phyloP scores from a whole-genome alignment of 1,140 invertebrate species.

The Drosophila ohnishii region DNA sequence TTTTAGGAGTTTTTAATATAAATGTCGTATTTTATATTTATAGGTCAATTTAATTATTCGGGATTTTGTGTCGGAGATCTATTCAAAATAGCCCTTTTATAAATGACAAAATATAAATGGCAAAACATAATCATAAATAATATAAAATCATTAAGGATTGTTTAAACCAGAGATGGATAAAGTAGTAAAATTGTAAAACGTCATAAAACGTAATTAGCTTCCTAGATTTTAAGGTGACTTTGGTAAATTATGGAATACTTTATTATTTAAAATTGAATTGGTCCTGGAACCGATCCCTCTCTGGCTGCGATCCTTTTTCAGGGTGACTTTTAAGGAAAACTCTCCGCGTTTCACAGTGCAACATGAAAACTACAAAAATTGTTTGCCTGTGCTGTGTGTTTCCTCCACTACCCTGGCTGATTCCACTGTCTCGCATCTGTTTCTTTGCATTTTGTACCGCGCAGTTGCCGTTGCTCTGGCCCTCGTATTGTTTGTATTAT shows the following conservation, averaged over 20 bases:
- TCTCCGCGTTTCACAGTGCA: slow-evolving; percentile 29
- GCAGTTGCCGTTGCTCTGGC: slow-evolving; percentile 72
- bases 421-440: slow-evolving; percentile 55
- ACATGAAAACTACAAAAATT: slow-evolving; percentile 53
- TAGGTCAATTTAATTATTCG: background rate
- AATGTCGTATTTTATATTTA: background rate
- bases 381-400: slow-evolving; percentile 38
- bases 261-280: too few relatives aligned
- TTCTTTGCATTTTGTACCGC: slow-evolving; percentile 72
- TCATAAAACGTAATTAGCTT: too few relatives aligned
- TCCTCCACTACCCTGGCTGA: slow-evolving; percentile 11
- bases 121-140: too few relatives aligned
- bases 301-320: background rate
- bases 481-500: slow-evolving; percentile 76
- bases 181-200: too few relatives aligned
- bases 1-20: background rate
- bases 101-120: too few relatives aligned
- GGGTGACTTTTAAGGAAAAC: background rate
- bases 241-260: too few relatives aligned
- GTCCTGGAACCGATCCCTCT: background rate
- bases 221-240: too few relatives aligned
- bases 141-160: too few relatives aligned
- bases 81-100: too few relatives aligned
- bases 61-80: too few relatives aligned
- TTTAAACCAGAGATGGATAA: too few relatives aligned